These are phyloP conservation scores for Suricata suricatta DNA, from an alignment of 2,113 vertebrate species.

Conservation along the genomic window DNA sequence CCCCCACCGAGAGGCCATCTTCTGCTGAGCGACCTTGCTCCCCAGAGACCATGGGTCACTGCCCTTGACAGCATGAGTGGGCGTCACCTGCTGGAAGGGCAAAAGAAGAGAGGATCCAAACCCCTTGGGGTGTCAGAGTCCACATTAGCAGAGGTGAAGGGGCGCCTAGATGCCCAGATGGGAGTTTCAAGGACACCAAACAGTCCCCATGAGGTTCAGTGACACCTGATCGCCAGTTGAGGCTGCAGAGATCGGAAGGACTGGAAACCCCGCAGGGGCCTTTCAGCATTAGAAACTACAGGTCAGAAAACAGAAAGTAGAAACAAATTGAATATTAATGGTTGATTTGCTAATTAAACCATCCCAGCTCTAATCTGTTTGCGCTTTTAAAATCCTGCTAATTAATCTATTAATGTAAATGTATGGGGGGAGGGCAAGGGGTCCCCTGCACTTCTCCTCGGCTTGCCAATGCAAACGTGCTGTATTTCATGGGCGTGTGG, in stretches of 20 bases:
- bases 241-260: background rate
- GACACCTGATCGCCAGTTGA: background rate
- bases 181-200: rapidly evolving
- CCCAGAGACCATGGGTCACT: no score
- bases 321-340: conserved; percentile 4
- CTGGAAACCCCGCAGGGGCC: background rate
- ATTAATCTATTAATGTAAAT: background rate
- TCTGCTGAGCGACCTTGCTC: background rate
- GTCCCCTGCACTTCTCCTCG: background rate
- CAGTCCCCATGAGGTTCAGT: rapidly evolving
- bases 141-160: background rate
- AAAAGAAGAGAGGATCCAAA: background rate
- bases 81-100: no score
- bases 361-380: background rate
- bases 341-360: background rate
- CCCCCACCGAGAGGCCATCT: rapidly evolving
- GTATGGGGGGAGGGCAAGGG: rapidly evolving
- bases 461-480: background rate
- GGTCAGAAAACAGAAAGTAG: background rate
- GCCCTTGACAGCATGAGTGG: background rate
- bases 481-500: no score
- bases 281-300: background rate
- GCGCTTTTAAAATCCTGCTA: conserved; percentile 5
- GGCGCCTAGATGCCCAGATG: rapidly evolving
- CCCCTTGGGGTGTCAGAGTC: rapidly evolving